Conservation (phyloP, 2,797 vertebrate species). For the Macroramphosus scolopax region DNA sequence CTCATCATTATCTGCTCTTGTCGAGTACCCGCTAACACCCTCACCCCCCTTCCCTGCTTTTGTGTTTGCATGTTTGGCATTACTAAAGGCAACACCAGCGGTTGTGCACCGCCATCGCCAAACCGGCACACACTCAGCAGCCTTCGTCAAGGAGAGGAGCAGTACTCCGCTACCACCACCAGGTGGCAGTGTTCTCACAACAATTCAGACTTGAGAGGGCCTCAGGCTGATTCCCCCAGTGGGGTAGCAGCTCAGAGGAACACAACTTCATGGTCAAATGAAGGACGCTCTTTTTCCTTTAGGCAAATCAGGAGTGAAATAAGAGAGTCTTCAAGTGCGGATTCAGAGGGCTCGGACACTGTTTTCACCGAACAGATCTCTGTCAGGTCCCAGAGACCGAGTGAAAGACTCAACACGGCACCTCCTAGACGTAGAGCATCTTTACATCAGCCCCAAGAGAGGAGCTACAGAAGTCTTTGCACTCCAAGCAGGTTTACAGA, state of each 20-base stretch:
- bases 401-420: conserved; percentile 40
- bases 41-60: conserved; percentile 64
- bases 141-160: conserved; percentile 40
- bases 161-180: conserved; percentile 42
- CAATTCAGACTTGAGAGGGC: conserved; percentile 40
- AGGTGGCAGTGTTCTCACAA: conserved; percentile 55
- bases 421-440: conserved; percentile 34
- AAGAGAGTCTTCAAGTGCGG: conserved; percentile 51
- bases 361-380: conserved; percentile 55
- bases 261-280: conserved; percentile 57
- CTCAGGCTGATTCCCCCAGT: conserved; percentile 37
- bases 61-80: conserved; percentile 81
- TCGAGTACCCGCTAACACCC: conserved; percentile 48
- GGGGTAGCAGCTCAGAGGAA: conserved; percentile 41
- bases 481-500: conserved; percentile 43
- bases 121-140: conserved; percentile 46
- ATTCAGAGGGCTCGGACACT: conserved; percentile 63
- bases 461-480: conserved; percentile 34
- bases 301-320: conserved; percentile 51
- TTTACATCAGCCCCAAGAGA: conserved; percentile 20
- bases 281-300: conserved; percentile 54
- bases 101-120: conserved; percentile 40
- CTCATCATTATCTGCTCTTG: conserved; percentile 31
- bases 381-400: conserved; percentile 43
- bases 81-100: conserved; percentile 68